Evolutionary conservation across 2,797 vertebrate genomes (phyloP).

Genomic region (Loriculus beryllinus): DNA sequence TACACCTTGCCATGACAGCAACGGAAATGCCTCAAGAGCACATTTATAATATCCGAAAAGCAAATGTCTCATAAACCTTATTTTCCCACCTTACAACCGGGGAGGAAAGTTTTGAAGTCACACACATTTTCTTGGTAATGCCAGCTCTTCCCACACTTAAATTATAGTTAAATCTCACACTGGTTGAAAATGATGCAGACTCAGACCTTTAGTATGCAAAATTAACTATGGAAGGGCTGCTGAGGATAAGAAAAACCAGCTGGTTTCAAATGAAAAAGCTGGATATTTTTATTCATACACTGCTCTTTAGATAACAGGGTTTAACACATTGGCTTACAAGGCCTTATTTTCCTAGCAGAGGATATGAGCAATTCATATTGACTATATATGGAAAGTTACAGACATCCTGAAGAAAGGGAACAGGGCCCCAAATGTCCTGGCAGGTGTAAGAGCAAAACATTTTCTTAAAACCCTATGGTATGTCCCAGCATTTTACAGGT

Average conservation of each 20-base stretch:
- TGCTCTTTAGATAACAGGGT: not conserved
- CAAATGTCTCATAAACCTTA: not conserved
- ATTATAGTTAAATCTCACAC: not conserved
- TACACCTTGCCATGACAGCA: not conserved
- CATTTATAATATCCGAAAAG: not conserved
- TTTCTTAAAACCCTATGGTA: not conserved
- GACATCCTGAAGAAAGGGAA: conserved; percentile 7
- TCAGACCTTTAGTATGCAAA: not conserved
- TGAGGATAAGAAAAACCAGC: not conserved
- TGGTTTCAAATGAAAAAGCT: not conserved
- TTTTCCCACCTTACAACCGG: not conserved
- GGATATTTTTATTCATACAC: not conserved
- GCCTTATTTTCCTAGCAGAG: not conserved
- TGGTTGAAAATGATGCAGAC: not conserved
- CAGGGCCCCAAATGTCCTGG: not conserved
- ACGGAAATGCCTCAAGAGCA: not conserved
- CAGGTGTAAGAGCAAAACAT: not conserved
- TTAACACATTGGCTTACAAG: not conserved
- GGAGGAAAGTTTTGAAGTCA: not conserved
- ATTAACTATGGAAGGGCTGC: not conserved
- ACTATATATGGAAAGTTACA: conserved; percentile 19
- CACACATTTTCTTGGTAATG: not conserved
- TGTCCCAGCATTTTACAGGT: not conserved
- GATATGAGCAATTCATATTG: conserved; percentile 33
- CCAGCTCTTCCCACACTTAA: not conserved